Evolutionary conservation across 2,797 vertebrate genomes (phyloP).

Genomic region (Microhierax caerulescens): DNA sequence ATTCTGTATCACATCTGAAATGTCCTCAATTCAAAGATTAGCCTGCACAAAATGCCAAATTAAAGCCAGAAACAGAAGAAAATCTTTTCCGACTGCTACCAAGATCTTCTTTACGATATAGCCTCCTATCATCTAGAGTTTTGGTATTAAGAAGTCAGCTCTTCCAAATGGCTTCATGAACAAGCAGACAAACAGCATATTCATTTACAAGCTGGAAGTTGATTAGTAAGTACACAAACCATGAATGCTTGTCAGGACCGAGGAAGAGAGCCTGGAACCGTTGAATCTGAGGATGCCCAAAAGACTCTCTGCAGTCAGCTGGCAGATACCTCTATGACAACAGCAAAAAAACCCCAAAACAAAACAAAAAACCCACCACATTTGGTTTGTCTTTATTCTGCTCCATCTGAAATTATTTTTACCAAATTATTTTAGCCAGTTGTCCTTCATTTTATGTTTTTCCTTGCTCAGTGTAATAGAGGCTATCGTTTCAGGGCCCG

Average conservation of each 20-base stretch:
- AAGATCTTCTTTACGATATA: background rate
- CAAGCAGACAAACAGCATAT: background rate
- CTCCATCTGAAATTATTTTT: constrained; percentile 42
- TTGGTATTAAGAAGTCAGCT: constrained; percentile 16
- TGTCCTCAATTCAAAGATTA: constrained; percentile 18
- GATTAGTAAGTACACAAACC: constrained; percentile 18
- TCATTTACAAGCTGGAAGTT: constrained; percentile 6
- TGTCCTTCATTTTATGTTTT: constrained; percentile 1
- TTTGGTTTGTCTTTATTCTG: constrained; percentile 3
- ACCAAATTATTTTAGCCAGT: background rate
- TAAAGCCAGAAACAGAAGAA: constrained; percentile 35
- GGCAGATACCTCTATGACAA: constrained; percentile 37
- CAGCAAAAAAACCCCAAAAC: background rate
- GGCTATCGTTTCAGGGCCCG: background rate
- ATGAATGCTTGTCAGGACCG: background rate
- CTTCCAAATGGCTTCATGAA: background rate
- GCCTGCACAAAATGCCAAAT: constrained; percentile 18
- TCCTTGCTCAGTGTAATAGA: background rate
- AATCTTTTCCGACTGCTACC: background rate
- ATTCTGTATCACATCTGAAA: background rate
- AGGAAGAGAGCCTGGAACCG: background rate
- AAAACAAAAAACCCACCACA: background rate
- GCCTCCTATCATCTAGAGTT: background rate
- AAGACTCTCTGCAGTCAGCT: constrained; percentile 23
- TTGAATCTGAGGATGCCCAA: background rate